Conservation (phyloP, 2,113 vertebrate species). For the Corythornis cristatus region DNA sequence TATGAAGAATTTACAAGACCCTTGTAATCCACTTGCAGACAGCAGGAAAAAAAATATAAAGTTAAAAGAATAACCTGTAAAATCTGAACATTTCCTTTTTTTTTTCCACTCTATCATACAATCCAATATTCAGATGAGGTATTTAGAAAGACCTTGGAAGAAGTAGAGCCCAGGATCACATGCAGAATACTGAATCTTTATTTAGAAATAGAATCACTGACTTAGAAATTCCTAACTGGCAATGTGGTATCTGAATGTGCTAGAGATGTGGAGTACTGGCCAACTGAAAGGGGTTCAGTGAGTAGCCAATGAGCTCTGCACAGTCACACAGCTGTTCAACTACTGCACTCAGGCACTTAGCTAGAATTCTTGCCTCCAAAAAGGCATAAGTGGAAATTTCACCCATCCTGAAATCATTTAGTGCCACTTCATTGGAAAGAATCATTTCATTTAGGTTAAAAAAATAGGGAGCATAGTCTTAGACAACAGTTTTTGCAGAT, state of each 20-base stretch:
- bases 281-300: background rate
- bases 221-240: background rate
- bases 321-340: background rate
- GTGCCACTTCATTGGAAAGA: background rate
- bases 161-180: background rate
- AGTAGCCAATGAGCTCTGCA: accelerated
- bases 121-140: background rate
- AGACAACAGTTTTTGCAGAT: background rate
- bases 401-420: background rate
- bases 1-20: background rate
- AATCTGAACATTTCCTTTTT: background rate
- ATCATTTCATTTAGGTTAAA: background rate
- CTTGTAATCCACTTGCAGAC: background rate
- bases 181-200: background rate
- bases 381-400: background rate
- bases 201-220: background rate
- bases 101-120: background rate
- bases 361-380: background rate
- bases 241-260: background rate
- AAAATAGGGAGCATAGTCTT: background rate
- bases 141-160: background rate
- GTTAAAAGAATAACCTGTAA: background rate
- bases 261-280: background rate
- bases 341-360: background rate
- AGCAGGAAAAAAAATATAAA: background rate